phyloP scores from a whole-genome alignment of 2,888 invertebrate species.

The Yponomeuta malinellus region DNA sequence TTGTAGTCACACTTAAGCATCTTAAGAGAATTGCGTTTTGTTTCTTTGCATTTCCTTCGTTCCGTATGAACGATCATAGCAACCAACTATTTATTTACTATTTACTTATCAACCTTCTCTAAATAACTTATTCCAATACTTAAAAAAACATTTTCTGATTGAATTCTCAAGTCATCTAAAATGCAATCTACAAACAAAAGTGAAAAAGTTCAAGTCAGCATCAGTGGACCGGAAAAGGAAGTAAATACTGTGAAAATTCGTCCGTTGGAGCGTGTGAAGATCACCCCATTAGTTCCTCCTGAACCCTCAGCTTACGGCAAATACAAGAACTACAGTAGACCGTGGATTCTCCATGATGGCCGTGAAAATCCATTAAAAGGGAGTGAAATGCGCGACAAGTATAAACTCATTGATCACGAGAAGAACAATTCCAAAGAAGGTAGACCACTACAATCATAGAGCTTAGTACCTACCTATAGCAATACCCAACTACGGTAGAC shows the following conservation, averaged over 20 bases:
- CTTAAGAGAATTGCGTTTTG: too few species aligned
- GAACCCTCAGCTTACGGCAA: conserved; percentile 60
- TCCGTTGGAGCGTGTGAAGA: conserved; percentile 53
- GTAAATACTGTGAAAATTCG: conserved; percentile 50
- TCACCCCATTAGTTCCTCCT: conserved; percentile 55
- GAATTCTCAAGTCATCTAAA: conserved; percentile 15
- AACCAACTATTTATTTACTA: conserved; percentile 14
- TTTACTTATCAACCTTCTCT: not conserved
- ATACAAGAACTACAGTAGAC: conserved; percentile 54
- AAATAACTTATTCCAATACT: not conserved
- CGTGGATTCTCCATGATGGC: conserved; percentile 67
- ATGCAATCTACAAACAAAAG: conserved; percentile 34
- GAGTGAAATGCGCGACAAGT: conserved; percentile 58
- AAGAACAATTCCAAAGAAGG: conserved; percentile 41
- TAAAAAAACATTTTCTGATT: not conserved
- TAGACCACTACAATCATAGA: conserved; percentile 21
- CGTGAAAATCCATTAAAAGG: conserved; percentile 47
- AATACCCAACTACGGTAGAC: too few species aligned
- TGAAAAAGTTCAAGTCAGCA: conserved; percentile 52
- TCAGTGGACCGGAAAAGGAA: conserved; percentile 42
- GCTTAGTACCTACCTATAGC: too few species aligned
- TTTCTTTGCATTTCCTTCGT: not conserved
- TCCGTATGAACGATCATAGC: not conserved
- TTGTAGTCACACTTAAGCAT: too few species aligned
- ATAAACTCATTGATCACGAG: conserved; percentile 31